phyloP scores from a whole-genome alignment of 2,797 vertebrate genomes.

The Xenentodon cancila region DNA sequence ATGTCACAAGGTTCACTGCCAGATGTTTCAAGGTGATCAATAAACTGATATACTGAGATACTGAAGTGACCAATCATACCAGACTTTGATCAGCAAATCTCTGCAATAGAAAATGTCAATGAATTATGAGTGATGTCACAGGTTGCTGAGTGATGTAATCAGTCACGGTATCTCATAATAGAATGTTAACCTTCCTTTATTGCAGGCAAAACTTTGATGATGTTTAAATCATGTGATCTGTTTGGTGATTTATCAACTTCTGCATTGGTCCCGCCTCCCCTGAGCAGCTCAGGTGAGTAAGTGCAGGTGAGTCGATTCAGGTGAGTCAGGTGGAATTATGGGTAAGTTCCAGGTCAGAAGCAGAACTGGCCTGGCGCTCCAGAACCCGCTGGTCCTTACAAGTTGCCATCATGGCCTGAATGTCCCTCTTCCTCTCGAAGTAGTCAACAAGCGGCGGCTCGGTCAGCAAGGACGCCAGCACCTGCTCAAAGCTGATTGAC shows the following conservation, averaged over 20 bases:
- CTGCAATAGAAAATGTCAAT: too few species aligned
- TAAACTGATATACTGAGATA: not conserved
- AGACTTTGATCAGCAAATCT: too few species aligned
- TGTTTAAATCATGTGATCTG: too few species aligned
- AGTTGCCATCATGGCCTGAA: slow-evolving; percentile 84
- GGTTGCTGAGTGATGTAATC: too few species aligned
- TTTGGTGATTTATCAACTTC: too few species aligned
- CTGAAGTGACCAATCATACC: too few species aligned
- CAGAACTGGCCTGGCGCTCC: slow-evolving; percentile 91
- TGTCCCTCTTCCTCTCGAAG: slow-evolving; percentile 91
- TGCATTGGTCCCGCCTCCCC: too few species aligned
- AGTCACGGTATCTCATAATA: too few species aligned
- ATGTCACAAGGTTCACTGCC: not conserved
- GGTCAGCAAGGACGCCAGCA: slow-evolving; percentile 93
- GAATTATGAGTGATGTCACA: not conserved
- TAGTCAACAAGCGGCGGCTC: slow-evolving; percentile 94
- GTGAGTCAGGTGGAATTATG: slow-evolving; percentile 77
- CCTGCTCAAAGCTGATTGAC: slow-evolving; percentile 97
- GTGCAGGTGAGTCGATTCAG: not conserved
- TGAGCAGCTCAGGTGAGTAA: not conserved
- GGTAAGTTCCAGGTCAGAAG: slow-evolving; percentile 89
- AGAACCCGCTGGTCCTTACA: slow-evolving; percentile 87
- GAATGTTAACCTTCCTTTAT: too few species aligned
- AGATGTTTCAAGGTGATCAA: too few species aligned
- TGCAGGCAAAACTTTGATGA: too few species aligned